Evolutionary conservation across 2,797 vertebrate genomes (phyloP).

Genomic region (Arrhamphus sclerolepis): DNA sequence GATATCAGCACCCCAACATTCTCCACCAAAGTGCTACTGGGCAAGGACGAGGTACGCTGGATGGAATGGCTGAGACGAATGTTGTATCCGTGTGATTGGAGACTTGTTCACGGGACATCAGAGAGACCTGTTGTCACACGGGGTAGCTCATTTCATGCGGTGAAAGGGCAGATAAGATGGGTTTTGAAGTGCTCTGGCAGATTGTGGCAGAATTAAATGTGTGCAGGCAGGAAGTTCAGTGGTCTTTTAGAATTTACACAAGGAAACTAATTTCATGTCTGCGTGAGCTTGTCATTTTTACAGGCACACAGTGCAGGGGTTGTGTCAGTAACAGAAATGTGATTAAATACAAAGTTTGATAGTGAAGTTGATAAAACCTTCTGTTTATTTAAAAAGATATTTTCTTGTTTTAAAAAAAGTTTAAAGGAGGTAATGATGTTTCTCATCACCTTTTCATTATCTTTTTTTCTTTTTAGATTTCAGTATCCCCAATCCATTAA

Average conservation of each 20-base stretch:
- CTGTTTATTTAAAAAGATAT: background rate
- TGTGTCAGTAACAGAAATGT: conserved; percentile 18
- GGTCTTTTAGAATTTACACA: conserved; percentile 41
- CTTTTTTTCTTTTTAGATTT: conserved; percentile 17
- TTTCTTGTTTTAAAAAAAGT: background rate
- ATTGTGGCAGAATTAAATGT: conserved; percentile 36
- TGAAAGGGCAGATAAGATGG: conserved; percentile 52
- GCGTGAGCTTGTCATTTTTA: conserved; percentile 39
- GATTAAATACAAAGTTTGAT: conserved; percentile 21
- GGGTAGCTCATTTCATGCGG: conserved; percentile 42
- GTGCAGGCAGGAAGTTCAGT: conserved; percentile 20
- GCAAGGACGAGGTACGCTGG: conserved; percentile 91
- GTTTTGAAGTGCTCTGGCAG: conserved; percentile 24
- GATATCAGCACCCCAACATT: conserved; percentile 85
- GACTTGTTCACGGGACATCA: conserved; percentile 32
- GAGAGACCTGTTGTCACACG: conserved; percentile 21
- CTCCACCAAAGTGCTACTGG: conserved; percentile 91
- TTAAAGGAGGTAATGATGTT: background rate
- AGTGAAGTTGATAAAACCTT: background rate
- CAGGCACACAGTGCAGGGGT: background rate
- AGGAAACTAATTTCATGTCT: conserved; percentile 40
- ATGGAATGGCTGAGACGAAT: conserved; percentile 39
- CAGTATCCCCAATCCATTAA: conserved; percentile 8
- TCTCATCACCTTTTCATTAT: background rate
- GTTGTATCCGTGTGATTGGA: conserved; percentile 37